Evolutionary conservation across 1,140 invertebrate species (phyloP), one percentile per base, ranked within the genome.

Genomic region (Papilio aristodemus): DNA sequence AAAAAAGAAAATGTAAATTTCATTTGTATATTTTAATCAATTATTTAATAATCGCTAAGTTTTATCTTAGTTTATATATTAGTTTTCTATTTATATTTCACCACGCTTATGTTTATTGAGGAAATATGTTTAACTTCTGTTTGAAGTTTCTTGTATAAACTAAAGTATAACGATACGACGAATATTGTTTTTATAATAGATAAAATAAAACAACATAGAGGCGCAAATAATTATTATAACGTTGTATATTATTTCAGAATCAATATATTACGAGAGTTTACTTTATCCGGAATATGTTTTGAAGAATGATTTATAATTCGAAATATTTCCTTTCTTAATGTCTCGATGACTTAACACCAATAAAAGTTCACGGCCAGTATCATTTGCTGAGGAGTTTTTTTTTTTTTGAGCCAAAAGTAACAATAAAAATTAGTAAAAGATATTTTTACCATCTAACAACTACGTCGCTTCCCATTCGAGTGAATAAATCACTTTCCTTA

Each of bases 181-280:
- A 54, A 54, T 54, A 54, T 22, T 25, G 17, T 54, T 25, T 54
- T 54, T 54, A 54, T 9, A 54, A 54, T 54, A 54, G 19, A 25
- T 41, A 14, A 43, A 43, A 17, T 54, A 54, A 54, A 25, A 54
- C 22, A 22, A 54, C 46, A 1, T 25, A 13, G 0, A 50, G 17
- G 22, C 9, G 11, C 19, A 9, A 22, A n/a, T n/a, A n/a, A n/a
- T n/a, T n/a, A n/a, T 19, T 54, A 13, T 13, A 22, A 54, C 8
- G 22, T 54, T 54, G 19, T 13, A 22, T 54, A 22, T 22, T 50
- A 50, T 19, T 19, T 22, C 22, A 50, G 46, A 22, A 8, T 32
- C 6, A 32, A 32, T 32, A 3, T 32, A 32, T 32, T 32, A 32
- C 27, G 27, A 32, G 19, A 22, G 17, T 50, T 50, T 22, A 6